Evolutionary conservation across 2,113 vertebrate species (phyloP).

Genomic region (Camelus bactrianus): DNA sequence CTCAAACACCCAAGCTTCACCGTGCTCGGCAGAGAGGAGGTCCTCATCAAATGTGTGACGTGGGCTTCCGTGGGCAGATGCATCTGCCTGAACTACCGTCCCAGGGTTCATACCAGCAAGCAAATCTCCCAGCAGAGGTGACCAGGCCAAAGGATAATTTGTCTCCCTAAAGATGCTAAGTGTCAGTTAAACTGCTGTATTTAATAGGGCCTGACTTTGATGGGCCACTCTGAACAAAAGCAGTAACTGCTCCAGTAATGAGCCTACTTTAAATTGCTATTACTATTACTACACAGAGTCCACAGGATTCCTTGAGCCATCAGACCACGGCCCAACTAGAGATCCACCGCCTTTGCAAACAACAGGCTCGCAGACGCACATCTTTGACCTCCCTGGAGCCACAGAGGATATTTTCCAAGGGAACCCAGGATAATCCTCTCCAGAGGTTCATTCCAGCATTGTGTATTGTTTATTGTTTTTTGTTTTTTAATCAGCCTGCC

Average conservation of each 20-base stretch:
- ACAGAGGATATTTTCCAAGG: background rate
- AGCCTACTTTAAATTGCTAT: slow-evolving; percentile 71
- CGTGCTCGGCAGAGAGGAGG: background rate
- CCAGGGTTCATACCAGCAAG: slow-evolving; percentile 17
- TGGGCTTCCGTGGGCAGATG: background rate
- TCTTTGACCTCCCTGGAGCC: background rate
- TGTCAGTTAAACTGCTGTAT: slow-evolving; percentile 76
- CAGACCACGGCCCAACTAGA: slow-evolving; percentile 44
- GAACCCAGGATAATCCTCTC: background rate
- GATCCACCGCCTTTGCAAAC: background rate
- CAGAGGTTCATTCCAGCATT: background rate
- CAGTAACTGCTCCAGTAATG: slow-evolving; percentile 74
- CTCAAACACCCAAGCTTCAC: background rate
- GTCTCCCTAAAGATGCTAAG: slow-evolving; percentile 72
- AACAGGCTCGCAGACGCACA: background rate
- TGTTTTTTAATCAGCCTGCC: background rate
- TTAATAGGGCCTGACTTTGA: slow-evolving; percentile 81
- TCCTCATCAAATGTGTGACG: background rate
- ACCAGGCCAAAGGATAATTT: slow-evolving; percentile 75
- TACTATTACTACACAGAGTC: background rate
- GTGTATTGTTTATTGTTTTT: background rate
- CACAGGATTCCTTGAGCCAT: slow-evolving; percentile 17
- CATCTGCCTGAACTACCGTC: slow-evolving; percentile 30
- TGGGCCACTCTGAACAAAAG: slow-evolving; percentile 79
- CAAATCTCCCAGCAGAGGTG: slow-evolving; percentile 71